Evolutionary conservation across 1,140 invertebrate genomes (phyloP).

Genomic region (Zophobas atratus): DNA sequence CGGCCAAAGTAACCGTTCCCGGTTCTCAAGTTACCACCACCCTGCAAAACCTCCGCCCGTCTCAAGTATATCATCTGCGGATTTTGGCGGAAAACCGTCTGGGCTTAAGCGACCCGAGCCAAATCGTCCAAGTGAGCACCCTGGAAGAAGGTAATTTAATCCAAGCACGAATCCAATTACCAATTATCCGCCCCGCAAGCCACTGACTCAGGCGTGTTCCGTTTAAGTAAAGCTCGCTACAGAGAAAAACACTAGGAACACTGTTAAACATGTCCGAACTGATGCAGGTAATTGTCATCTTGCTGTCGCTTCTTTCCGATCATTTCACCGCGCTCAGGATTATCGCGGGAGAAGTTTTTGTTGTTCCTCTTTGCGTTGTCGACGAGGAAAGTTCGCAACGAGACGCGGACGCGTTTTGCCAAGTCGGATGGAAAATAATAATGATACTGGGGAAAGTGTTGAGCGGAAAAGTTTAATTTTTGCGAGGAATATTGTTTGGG

Average conservation of each 20-base stretch:
- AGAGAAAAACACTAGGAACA: neutral
- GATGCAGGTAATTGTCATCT: neutral
- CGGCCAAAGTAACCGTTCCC: constrained; percentile 84
- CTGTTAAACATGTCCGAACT: neutral
- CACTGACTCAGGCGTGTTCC: neutral
- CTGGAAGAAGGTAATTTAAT: constrained; percentile 79
- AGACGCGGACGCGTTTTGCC: neutral
- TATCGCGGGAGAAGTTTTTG: no score
- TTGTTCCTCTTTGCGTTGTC: no score
- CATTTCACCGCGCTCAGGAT: neutral
- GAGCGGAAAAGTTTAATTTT: constrained; percentile 1
- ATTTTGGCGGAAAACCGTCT: constrained; percentile 91
- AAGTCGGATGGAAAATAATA: neutral
- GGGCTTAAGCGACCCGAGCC: constrained; percentile 89
- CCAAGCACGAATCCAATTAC: constrained; percentile 18
- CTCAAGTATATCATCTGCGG: constrained; percentile 91
- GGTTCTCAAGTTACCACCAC: constrained; percentile 84
- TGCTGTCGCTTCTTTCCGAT: neutral
- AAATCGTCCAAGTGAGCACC: constrained; percentile 85
- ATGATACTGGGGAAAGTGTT: neutral
- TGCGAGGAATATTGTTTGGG: neutral
- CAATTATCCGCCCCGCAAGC: neutral
- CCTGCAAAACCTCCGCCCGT: constrained; percentile 86
- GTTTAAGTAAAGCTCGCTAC: neutral
- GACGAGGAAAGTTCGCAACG: neutral